Evolutionary conservation across 2,888 invertebrate genomes (phyloP), one percentile per base, ranked within the genome.

Genomic region (Scaptomyza cyrtandrae): DNA sequence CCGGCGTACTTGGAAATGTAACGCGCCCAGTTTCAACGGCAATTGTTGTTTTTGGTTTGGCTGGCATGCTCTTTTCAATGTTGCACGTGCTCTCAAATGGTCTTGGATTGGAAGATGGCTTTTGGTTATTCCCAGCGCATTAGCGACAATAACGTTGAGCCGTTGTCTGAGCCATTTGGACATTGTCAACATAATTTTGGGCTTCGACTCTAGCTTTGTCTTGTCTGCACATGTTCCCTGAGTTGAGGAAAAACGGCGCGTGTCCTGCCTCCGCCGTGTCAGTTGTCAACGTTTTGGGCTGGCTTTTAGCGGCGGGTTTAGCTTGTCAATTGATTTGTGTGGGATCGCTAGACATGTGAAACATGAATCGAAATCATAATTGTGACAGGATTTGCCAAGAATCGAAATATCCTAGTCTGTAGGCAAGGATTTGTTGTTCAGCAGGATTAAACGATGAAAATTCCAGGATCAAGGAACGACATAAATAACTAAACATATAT

Each of bases 341-440:
- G 60, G 66, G 68, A 69, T 69, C 55, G 44, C 46, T 19, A 27
- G 60, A 62, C 80, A 50, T 65, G 71, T 59, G 46, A 57, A 37
- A 77, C 75, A 76, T 71, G 75, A 86, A 84, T 75, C 79, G 70
- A 66, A 84, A 66, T 86, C 85, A 86, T 81, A 84, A 79, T 81
- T 81, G 67, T 64, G 77, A 46, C 46, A 64, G 65, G 11, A 33
- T 46, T 61, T 46, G n/a, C 41, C 13, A 7, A 16, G 41, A 6
- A 27, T 44, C 19, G 10, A 5, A 14, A 58, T 14, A 13, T 33
- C 31, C 35, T 35, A 10, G 10, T 19, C 43, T 60, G 24, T 9
- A n/a, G 11, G 13, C 19, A 10, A 4, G 49, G 44, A 71, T 57
- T 56, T 52, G 19, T 9, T 29, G 31, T 10, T 39, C 7, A 7